A percentile compares a stretch with the other conserved stretches of the same genome.
Evolutionary conservation across 2,113 vertebrate species (phyloP).

Genomic region (Proteles cristata): DNA sequence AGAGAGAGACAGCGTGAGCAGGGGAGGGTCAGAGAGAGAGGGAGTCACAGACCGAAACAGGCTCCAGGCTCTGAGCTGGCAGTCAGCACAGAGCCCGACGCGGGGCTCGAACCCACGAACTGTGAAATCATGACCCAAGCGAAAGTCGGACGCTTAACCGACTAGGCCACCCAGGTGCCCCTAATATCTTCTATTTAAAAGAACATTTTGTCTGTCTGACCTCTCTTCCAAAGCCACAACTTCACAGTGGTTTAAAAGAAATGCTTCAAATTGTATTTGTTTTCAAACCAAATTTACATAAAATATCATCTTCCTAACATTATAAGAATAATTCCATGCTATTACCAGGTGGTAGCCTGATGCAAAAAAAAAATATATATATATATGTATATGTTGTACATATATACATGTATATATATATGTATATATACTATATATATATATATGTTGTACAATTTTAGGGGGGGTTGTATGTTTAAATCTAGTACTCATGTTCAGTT

Average conservation of each 20-base stretch:
- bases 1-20: too few species aligned
- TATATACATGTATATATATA: too few species aligned
- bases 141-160: too few species aligned
- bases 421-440: neutral
- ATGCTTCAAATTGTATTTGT: neutral
- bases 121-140: too few species aligned
- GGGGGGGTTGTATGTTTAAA: conserved; percentile 61
- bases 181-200: neutral
- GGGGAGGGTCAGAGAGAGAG: too few species aligned
- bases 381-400: neutral
- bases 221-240: neutral
- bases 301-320: neutral
- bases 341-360: neutral
- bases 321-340: conserved; percentile 56
- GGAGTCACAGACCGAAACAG: too few species aligned
- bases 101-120: too few species aligned
- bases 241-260: neutral
- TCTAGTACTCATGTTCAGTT: conserved; percentile 55
- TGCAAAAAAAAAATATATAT: neutral
- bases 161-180: too few species aligned
- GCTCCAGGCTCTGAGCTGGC: too few species aligned
- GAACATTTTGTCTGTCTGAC: neutral
- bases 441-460: neutral
- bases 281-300: conserved; percentile 22
- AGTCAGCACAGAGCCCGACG: too few species aligned